Conservation (phyloP, 2,113 vertebrate species). For the Ophiodon elongatus region DNA sequence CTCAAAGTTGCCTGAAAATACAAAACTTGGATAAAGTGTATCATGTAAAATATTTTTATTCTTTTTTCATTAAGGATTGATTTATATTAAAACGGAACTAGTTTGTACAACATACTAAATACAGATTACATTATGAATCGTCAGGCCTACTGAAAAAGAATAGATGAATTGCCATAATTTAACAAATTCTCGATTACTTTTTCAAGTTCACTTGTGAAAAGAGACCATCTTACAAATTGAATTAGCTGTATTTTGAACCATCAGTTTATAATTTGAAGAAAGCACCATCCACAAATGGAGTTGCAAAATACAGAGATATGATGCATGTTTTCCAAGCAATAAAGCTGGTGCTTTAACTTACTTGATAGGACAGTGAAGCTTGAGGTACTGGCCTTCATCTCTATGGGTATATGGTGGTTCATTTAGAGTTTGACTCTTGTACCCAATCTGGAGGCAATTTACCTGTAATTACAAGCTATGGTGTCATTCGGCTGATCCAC, state of each 20-base stretch:
- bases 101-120: background rate
- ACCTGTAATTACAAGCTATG: conserved; percentile 3
- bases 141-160: background rate
- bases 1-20: no score
- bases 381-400: background rate
- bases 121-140: no score
- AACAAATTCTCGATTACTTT: background rate
- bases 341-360: background rate
- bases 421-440: conserved; percentile 11
- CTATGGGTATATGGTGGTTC: background rate
- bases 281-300: background rate
- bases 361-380: background rate
- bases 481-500: conserved; percentile 22
- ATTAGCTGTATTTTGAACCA: background rate
- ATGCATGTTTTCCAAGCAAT: background rate
- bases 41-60: no score
- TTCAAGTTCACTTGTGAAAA: background rate
- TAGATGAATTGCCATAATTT: background rate
- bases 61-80: background rate
- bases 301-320: background rate
- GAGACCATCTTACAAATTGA: background rate
- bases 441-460: background rate
- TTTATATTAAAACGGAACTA: background rate
- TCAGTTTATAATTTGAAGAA: background rate
- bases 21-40: no score